Evolutionary conservation across 2,888 invertebrate genomes (phyloP).

Genomic region (Dryobotodes eremita): DNA sequence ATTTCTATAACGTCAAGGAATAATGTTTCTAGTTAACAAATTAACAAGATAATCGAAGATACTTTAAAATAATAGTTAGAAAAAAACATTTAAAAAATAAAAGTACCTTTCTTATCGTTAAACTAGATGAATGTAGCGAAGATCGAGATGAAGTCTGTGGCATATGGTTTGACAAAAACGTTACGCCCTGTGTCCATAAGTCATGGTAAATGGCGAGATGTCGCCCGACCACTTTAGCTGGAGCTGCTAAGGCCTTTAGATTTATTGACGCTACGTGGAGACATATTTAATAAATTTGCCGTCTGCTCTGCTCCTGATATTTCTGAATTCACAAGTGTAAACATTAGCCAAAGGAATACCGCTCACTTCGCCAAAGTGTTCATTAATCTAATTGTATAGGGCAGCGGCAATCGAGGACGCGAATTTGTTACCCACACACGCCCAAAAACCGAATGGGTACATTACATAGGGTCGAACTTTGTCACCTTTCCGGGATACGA

Average conservation of each 20-base stretch:
- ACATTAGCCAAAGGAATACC: conserved; percentile 38
- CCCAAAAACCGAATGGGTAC: conserved; percentile 63
- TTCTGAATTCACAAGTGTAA: conserved; percentile 39
- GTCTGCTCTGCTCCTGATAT: conserved; percentile 43
- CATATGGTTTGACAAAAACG: conserved; percentile 76
- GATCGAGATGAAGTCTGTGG: conserved; percentile 68
- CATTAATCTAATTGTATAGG: conserved; percentile 68
- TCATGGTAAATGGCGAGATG: conserved; percentile 77
- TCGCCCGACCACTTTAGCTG: conserved; percentile 77
- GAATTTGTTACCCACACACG: conserved; percentile 64
- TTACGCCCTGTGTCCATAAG: conserved; percentile 77
- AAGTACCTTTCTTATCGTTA: conserved; percentile 37
- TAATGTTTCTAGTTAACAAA: not conserved
- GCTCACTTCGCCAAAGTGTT: conserved; percentile 55
- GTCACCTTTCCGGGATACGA: conserved; percentile 63
- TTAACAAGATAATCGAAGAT: not conserved
- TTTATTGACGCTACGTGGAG: conserved; percentile 80
- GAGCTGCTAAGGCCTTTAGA: conserved; percentile 76
- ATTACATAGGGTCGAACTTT: conserved; percentile 65
- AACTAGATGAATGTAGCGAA: conserved; percentile 59
- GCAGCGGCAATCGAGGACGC: conserved; percentile 56
- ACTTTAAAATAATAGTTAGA: not conserved
- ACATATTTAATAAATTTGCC: conserved; percentile 76
- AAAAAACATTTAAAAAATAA: conserved; percentile 1
- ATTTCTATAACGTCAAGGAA: not conserved